A percentile compares a stretch with the other conserved stretches of the same genome.
phyloP scores from a whole-genome alignment of 2,113 vertebrate genomes.

The Plecotus auritus region DNA sequence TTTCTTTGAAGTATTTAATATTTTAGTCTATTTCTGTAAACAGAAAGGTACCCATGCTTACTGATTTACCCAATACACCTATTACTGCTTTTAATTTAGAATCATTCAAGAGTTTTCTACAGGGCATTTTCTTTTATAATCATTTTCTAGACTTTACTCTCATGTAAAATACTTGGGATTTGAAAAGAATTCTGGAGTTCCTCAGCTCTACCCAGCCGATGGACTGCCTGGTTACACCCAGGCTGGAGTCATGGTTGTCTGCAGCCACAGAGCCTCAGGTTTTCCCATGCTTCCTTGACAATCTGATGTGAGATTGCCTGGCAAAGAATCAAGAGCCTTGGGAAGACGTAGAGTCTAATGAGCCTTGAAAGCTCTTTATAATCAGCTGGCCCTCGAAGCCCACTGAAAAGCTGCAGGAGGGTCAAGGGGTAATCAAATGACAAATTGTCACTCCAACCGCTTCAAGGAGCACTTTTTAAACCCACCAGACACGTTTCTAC shows the following conservation, averaged over 20 bases:
- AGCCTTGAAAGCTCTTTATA: conserved; percentile 86
- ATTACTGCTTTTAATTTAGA: not conserved
- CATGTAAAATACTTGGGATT: not conserved
- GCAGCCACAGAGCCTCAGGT: conserved; percentile 74
- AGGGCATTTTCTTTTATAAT: not conserved
- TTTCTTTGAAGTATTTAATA: not conserved
- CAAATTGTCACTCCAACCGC: conserved; percentile 33
- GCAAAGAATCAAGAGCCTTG: conserved; percentile 85
- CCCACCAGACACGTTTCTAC: conserved; percentile 86
- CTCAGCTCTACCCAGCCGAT: not conserved
- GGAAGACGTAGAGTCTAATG: conserved; percentile 83
- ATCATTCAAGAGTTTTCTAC: not conserved
- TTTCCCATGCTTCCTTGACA: conserved; percentile 78
- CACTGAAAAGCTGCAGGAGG: conserved; percentile 84
- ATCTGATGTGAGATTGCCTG: conserved; percentile 85
- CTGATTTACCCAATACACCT: not conserved
- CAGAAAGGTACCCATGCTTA: not conserved
- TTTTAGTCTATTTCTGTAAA: not conserved
- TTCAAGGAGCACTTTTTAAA: conserved; percentile 73
- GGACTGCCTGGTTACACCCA: not conserved
- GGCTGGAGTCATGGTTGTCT: conserved; percentile 56
- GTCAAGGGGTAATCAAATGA: conserved; percentile 81
- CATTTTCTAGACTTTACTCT: not conserved
- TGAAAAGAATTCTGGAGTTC: not conserved
- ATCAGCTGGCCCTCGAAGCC: conserved; percentile 86